Percentiles rank a stretch among this genome's conserved stretches.
phyloP scores from a whole-genome alignment of 23 tunicate genomes.

The Trididemnum nubilum region DNA sequence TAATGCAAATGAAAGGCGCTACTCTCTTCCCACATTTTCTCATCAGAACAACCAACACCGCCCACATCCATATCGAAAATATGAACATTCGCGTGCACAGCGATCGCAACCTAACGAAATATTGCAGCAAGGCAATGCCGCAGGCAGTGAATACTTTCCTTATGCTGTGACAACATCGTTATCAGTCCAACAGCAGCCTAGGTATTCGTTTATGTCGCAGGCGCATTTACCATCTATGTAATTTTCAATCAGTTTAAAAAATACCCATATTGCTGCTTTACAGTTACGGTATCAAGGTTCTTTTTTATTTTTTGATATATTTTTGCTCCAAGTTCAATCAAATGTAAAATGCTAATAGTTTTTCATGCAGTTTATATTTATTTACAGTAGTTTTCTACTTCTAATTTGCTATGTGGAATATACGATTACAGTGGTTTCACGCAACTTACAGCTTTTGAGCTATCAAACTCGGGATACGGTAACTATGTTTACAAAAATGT shows the following conservation, averaged over 20 bases:
- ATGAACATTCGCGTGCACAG: not conserved
- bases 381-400: too few relatives aligned
- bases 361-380: too few relatives aligned
- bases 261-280: not conserved
- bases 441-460: too few relatives aligned
- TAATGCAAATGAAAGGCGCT: conserved; percentile 30
- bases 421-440: too few relatives aligned
- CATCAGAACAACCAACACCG: conserved; percentile 19
- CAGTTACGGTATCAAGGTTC: not conserved
- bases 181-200: conserved; percentile 9
- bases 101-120: not conserved
- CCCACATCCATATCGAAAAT: conserved; percentile 45
- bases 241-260: not conserved
- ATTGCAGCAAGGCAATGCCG: not conserved
- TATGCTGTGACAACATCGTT: not conserved
- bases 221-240: conserved; percentile 3
- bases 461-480: too few relatives aligned
- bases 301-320: too few relatives aligned
- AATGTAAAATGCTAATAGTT: too few relatives aligned
- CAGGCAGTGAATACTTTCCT: conserved; percentile 6
- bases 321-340: too few relatives aligned
- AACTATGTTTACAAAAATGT: too few relatives aligned
- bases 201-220: conserved; percentile 7
- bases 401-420: too few relatives aligned
- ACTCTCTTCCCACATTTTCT: conserved; percentile 18